phyloP scores from a whole-genome alignment of 2,888 invertebrate species.

The Oxytorus armatus region DNA sequence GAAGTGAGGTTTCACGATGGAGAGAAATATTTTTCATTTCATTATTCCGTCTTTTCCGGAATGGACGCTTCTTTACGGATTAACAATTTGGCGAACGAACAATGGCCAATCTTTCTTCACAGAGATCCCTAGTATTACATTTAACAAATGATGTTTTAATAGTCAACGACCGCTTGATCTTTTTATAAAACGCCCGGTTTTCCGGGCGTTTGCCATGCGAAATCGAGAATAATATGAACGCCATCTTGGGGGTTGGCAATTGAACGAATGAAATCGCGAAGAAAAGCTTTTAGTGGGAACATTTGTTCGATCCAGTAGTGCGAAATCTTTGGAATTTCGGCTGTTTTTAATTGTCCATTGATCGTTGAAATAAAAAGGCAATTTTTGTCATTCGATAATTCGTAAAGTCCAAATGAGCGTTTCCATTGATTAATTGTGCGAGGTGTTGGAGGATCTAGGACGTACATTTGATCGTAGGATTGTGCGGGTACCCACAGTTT shows the following conservation, averaged over 20 bases:
- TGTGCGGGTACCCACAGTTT: not conserved
- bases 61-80: not conserved
- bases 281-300: not conserved
- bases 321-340: not conserved
- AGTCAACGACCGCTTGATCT: not conserved
- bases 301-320: not conserved
- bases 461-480: not conserved
- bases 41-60: not conserved
- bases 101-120: not conserved
- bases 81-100: not conserved
- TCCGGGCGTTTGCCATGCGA: not conserved
- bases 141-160: not conserved
- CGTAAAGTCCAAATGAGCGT: not conserved
- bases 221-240: slow-evolving; percentile 8
- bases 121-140: not conserved
- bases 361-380: not conserved
- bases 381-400: not conserved
- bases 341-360: not conserved
- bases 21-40: not conserved
- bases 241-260: slow-evolving; percentile 33
- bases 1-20: too few relatives aligned
- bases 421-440: not conserved
- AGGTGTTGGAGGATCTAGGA: slow-evolving; percentile 1
- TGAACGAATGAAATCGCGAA: not conserved
- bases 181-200: not conserved